These are phyloP conservation scores for Heteropelma amictum DNA, from an alignment of 2,888 invertebrate species.

Conservation along the genomic window DNA sequence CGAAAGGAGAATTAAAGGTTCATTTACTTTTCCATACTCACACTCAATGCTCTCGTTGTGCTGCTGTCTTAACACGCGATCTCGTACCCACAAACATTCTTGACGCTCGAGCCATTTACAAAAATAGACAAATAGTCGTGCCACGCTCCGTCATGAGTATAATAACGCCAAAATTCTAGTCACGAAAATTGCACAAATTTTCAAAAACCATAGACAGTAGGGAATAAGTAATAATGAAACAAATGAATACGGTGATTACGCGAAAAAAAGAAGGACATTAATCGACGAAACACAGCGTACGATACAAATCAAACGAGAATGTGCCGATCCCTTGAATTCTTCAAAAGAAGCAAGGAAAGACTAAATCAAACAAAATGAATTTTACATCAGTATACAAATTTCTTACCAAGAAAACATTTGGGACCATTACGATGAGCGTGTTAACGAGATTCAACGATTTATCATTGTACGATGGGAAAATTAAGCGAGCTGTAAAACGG, in stretches of 20 bases:
- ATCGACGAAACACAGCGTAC: not conserved
- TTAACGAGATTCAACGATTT: slow-evolving; percentile 21
- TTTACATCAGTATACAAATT: slow-evolving; percentile 16
- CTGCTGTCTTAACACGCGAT: slow-evolving; percentile 75
- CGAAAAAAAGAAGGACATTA: not conserved
- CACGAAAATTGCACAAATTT: not conserved
- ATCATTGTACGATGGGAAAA: slow-evolving; percentile 18
- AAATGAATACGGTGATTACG: slow-evolving; percentile 38
- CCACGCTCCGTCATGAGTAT: not conserved
- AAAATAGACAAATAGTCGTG: slow-evolving; percentile 37
- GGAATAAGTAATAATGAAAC: not conserved
- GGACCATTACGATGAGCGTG: no score
- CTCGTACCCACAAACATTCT: slow-evolving; percentile 68
- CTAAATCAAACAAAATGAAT: not conserved
- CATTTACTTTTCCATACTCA: slow-evolving; percentile 77
- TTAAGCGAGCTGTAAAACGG: not conserved
- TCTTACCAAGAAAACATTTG: slow-evolving; percentile 47
- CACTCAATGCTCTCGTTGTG: slow-evolving; percentile 75
- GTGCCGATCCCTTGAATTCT: slow-evolving; percentile 37
- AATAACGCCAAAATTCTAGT: slow-evolving; percentile 2
- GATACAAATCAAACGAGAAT: slow-evolving; percentile 34
- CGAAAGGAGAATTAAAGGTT: slow-evolving; percentile 94
- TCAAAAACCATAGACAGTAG: not conserved
- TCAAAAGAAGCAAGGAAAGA: not conserved
- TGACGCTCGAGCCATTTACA: slow-evolving; percentile 61